These are phyloP conservation scores for Betta splendens DNA, from an alignment of 2,797 vertebrate species.

Conservation along the genomic window DNA sequence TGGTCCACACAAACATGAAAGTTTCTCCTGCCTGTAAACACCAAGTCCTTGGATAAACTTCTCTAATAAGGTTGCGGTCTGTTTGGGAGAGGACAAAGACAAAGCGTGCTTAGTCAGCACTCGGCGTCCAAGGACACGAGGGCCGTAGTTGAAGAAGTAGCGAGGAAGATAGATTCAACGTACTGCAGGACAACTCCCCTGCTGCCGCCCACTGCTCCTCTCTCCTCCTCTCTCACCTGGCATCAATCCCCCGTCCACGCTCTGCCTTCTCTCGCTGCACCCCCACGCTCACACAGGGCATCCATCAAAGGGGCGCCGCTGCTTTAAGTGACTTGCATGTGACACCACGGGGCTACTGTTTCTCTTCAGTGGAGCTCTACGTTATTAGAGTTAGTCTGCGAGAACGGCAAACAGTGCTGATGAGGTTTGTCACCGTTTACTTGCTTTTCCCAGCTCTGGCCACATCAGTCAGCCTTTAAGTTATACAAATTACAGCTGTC, in stretches of 20 bases:
- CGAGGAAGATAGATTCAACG: constrained; percentile 76
- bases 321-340: constrained; percentile 63
- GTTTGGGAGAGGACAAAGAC: constrained; percentile 64
- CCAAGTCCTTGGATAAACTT: constrained; percentile 70
- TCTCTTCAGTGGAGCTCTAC: constrained; percentile 30
- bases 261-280: constrained; percentile 27
- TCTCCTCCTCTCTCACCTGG: constrained; percentile 60
- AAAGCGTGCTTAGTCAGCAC: constrained; percentile 75
- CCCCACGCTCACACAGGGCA: constrained; percentile 38
- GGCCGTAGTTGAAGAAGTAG: constrained; percentile 64
- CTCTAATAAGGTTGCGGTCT: constrained; percentile 73
- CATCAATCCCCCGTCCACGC: constrained; percentile 59
- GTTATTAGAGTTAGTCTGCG: constrained; percentile 14
- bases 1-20: constrained; percentile 35
- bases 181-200: constrained; percentile 66
- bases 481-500: constrained; percentile 55
- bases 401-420: constrained; percentile 29
- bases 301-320: constrained; percentile 55
- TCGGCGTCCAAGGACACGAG: constrained; percentile 67
- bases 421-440: constrained; percentile 56
- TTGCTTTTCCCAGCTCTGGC: constrained; percentile 51
- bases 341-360: constrained; percentile 47
- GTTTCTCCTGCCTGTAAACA: constrained; percentile 58
- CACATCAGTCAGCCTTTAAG: constrained; percentile 55
- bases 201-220: constrained; percentile 54